Base-by-base conservation (phyloP, 1,140 invertebrate genomes). In the Bombus superbus region DNA sequence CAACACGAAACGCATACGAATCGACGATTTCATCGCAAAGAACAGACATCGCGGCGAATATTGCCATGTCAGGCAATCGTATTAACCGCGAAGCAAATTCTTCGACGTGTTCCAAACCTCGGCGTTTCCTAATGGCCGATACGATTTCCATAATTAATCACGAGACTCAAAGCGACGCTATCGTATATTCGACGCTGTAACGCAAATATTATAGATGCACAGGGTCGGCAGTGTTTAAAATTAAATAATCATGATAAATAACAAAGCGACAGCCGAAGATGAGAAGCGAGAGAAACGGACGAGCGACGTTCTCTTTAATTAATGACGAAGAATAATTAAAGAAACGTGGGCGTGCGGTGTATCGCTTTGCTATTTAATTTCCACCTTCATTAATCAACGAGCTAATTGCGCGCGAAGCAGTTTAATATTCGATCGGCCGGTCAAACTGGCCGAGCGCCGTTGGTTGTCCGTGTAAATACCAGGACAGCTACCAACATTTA, bases 371-470 rank as follows among this genome's bases (percentile, higher is more conserved):
- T 38, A 47, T 62, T 79, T 84, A 72, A 80, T 84, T 72, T 28
- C 62, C 53, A 25, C 66, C 68, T 71, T 79, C 76, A 72, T 84
- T 84, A 72, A 79, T 72, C 83, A 80, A 79, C 66, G 40, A 40
- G 47, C 64, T 78, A 79, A 84, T 84, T 79, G 32, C 40, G 38
- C 75, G 75, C 32, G 68, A 84, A 71, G 28, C 76, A 84, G 40
- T 80, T 79, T 84, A 84, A 84, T 72, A 80, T 84, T 84, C 76
- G 76, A 84, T 84, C 82, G 66, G 47, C 11, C 35, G 8, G 32
- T 38, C n/a, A 47, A 72, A 62, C 59, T 79, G 62, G n/a, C 28
- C 10, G 38, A 47, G 47, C 42, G 13, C 10, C 15, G 15, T 8
- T 8, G 8, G 10, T 32, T 38, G n/a, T 22, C 22, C 64, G 83